Evolutionary conservation across 2,797 vertebrate species (phyloP).

Genomic region (Cygnus olor): DNA sequence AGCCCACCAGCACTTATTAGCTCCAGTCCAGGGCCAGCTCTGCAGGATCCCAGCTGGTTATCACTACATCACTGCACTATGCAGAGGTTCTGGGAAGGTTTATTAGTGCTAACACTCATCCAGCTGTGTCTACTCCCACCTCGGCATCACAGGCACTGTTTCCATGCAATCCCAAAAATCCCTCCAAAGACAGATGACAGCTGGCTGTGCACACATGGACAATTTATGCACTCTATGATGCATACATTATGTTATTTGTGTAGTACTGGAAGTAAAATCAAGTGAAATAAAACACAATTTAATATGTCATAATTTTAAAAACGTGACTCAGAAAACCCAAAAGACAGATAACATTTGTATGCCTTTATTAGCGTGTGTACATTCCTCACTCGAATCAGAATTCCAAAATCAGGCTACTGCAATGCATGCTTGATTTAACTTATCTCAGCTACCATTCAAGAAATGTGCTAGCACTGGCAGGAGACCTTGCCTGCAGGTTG

Average conservation of each 20-base stretch:
- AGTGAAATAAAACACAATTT: neutral
- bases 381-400: neutral
- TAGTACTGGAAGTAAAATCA: neutral
- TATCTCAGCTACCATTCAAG: neutral
- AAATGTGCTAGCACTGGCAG: neutral
- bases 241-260: neutral
- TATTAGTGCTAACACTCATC: neutral
- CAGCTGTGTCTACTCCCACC: neutral
- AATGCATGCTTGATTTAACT: neutral
- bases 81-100: constrained; percentile 1
- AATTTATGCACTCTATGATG: neutral
- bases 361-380: neutral
- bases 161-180: neutral
- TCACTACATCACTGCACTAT: neutral
- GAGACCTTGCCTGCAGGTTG: neutral
- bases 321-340: neutral
- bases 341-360: neutral
- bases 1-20: neutral
- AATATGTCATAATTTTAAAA: neutral
- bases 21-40: neutral
- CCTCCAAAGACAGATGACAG: neutral
- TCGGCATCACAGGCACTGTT: neutral
- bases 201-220: neutral
- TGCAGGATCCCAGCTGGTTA: neutral
- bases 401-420: neutral